These are phyloP conservation scores for Siderastrea radians DNA, from an alignment of 92 coral and sea anemone genomes.

Conservation along the genomic window DNA sequence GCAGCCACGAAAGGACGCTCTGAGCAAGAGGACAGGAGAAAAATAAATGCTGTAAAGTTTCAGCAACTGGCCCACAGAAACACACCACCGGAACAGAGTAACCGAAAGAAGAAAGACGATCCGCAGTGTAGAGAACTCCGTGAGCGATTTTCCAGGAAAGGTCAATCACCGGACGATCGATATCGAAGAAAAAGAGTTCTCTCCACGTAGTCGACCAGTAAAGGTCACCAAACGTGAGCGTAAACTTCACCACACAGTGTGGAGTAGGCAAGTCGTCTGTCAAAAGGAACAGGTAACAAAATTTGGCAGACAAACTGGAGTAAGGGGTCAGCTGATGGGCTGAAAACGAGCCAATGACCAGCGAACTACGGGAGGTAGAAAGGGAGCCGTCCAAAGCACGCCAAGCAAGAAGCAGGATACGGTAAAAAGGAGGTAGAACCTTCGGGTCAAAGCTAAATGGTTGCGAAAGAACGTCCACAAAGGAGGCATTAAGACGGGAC, in stretches of 20 bases:
- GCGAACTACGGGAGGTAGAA: neutral
- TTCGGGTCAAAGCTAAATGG: neutral
- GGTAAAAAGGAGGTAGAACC: constrained; percentile 20
- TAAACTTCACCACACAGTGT: neutral
- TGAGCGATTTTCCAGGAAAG: constrained; percentile 4
- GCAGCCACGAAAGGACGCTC: constrained; percentile 3
- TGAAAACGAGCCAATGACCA: neutral
- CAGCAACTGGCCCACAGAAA: neutral
- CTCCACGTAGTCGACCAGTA: neutral
- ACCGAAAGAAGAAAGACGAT: neutral
- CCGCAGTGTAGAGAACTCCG: constrained; percentile 10
- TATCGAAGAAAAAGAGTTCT: neutral
- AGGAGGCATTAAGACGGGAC: neutral
- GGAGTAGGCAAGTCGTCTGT: neutral
- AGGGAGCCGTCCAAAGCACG: neutral
- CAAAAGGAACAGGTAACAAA: constrained; percentile 5
- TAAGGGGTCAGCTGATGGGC: neutral
- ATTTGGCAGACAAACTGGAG: neutral
- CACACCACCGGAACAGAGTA: neutral
- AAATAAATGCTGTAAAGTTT: neutral
- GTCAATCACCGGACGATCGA: neutral
- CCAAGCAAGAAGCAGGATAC: constrained; percentile 27
- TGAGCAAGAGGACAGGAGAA: constrained; percentile 17
- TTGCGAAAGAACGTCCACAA: neutral
- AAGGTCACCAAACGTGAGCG: neutral